Percentiles rank a stretch among this genome's conserved stretches.
These are phyloP conservation scores for Leuciscus idus DNA, from an alignment of 2,113 vertebrate genomes.

Conservation along the genomic window DNA sequence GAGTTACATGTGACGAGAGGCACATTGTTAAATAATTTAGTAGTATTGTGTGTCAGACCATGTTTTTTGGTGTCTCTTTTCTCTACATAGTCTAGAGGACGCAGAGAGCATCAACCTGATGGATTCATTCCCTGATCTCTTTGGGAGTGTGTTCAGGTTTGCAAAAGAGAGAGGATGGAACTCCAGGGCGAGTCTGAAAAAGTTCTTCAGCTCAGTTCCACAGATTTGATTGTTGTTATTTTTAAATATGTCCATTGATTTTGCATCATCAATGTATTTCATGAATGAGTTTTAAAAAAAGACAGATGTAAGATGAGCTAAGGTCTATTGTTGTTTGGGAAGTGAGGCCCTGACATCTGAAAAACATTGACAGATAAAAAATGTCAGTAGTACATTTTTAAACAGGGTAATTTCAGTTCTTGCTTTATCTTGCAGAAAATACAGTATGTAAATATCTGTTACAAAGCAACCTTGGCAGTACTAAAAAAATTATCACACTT, in stretches of 20 bases:
- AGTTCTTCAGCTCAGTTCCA: not conserved
- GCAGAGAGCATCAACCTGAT: constrained; percentile 46
- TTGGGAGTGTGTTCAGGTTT: constrained; percentile 62
- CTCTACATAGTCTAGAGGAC: constrained; percentile 48
- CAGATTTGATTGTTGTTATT: not conserved
- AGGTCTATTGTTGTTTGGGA: not conserved
- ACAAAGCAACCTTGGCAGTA: too few species aligned
- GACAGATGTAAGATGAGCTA: not conserved
- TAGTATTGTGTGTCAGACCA: not conserved
- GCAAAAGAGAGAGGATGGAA: constrained; percentile 62
- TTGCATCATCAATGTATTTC: not conserved
- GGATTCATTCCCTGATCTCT: constrained; percentile 63
- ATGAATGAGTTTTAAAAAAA: not conserved
- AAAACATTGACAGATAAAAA: not conserved
- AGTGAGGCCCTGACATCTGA: not conserved
- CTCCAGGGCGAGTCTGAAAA: constrained; percentile 29
- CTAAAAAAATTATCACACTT: too few species aligned
- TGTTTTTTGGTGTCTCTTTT: not conserved
- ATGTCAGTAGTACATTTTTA: not conserved
- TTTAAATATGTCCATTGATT: not conserved
- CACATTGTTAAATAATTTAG: not conserved
- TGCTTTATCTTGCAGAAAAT: not conserved
- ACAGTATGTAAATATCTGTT: not conserved
- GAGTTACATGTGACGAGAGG: constrained; percentile 51
- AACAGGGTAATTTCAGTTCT: not conserved